A percentile compares a stretch with the other conserved stretches of the same genome.
Evolutionary conservation across 2,888 invertebrate species (phyloP).

Genomic region (Tyria jacobaeae): DNA sequence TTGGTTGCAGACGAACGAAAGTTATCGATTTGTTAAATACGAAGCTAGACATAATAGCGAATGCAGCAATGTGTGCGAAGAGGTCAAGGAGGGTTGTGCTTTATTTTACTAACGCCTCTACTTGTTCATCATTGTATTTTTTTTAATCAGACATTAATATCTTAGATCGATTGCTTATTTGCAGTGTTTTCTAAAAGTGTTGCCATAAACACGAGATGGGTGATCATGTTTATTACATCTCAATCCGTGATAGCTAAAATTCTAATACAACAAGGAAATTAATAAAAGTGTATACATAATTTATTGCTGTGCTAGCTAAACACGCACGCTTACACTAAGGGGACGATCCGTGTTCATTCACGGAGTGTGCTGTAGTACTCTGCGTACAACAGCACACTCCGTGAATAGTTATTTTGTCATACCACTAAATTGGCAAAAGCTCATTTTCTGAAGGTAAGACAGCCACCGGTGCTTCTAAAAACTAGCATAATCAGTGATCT

Average conservation of each 20-base stretch:
- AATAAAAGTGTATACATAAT: neutral
- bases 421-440: neutral
- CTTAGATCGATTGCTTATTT: neutral
- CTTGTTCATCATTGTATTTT: conserved; percentile 25
- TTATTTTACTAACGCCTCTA: conserved; percentile 41
- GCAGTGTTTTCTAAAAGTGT: neutral
- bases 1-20: conserved; percentile 49
- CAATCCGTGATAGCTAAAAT: neutral
- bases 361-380: neutral
- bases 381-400: no score
- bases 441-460: neutral
- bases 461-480: neutral
- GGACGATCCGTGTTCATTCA: neutral
- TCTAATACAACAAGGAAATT: neutral
- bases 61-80: conserved; percentile 57
- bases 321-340: neutral
- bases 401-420: no score
- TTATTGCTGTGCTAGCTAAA: neutral
- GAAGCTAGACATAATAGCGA: conserved; percentile 55
- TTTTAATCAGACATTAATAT: conserved; percentile 2
- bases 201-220: neutral
- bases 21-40: conserved; percentile 59
- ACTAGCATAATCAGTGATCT: no score
- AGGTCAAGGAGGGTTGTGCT: conserved; percentile 60
- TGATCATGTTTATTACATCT: neutral